Evolutionary conservation across 2,797 vertebrate genomes (phyloP).

Genomic region (Pelobates cultripes): DNA sequence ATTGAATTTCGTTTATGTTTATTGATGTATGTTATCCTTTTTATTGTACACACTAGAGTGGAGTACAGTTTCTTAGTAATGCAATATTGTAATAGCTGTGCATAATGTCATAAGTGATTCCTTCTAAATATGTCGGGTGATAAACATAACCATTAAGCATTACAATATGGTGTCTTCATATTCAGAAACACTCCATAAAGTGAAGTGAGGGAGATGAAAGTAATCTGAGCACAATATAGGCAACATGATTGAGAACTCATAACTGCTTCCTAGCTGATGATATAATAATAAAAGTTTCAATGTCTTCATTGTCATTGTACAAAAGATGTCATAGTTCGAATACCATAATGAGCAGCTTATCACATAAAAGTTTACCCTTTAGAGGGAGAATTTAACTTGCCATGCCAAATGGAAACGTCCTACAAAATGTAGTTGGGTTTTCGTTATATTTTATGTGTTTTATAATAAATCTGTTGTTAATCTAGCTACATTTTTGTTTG

Average conservation of each 20-base stretch:
- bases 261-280: not conserved
- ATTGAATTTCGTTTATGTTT: conserved; percentile 17
- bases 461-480: no score
- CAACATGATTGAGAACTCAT: conserved; percentile 13
- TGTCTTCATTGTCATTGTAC: not conserved
- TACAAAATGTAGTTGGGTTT: no score
- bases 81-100: conserved; percentile 13
- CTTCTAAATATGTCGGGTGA: conserved; percentile 12
- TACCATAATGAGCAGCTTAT: no score
- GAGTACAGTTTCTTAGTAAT: conserved; percentile 6
- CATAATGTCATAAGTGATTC: conserved; percentile 18
- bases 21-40: conserved; percentile 2
- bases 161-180: conserved; percentile 7
- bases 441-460: no score
- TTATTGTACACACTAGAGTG: not conserved
- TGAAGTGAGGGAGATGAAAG: conserved; percentile 2
- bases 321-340: not conserved
- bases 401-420: no score
- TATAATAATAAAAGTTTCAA: not conserved
- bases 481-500: not conserved
- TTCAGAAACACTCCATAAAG: conserved; percentile 16
- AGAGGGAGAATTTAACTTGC: no score
- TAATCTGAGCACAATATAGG: not conserved
- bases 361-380: no score
- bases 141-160: conserved; percentile 35